Evolutionary conservation across 2,888 invertebrate genomes (phyloP).

Genomic region (Isotomurus palustris): DNA sequence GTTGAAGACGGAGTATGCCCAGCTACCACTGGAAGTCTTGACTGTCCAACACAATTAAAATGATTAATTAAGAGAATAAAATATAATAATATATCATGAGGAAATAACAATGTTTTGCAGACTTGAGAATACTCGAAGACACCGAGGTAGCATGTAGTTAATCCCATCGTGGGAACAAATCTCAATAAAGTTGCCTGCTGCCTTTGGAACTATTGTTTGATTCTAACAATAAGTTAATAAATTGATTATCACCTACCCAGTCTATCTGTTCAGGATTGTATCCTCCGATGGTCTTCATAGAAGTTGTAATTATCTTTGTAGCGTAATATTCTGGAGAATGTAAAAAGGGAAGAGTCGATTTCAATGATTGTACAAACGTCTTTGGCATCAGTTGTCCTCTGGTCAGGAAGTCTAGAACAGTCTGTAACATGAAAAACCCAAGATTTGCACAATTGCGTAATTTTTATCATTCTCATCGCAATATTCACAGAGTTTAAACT

Average conservation of each 20-base stretch:
- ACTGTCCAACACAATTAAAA: not conserved
- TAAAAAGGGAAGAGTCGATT: not conserved
- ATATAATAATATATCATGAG: not conserved
- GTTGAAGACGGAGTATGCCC: constrained; percentile 6
- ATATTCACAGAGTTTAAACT: not conserved
- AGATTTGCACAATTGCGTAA: too few species aligned
- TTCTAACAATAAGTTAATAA: too few species aligned
- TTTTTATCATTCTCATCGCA: not conserved
- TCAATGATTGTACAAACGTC: not conserved
- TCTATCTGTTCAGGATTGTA: constrained; percentile 11
- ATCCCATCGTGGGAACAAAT: too few species aligned
- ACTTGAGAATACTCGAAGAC: too few species aligned
- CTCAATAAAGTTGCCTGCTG: too few species aligned
- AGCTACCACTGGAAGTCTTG: constrained; percentile 4
- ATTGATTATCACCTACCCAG: constrained; percentile 2
- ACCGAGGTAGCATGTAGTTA: too few species aligned
- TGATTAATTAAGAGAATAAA: not conserved
- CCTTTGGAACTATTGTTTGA: too few species aligned
- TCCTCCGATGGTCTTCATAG: constrained; percentile 5
- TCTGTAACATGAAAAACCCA: too few species aligned
- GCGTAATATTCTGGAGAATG: constrained; percentile 3
- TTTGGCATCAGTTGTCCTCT: constrained; percentile 5
- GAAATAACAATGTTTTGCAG: too few species aligned
- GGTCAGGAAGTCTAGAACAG: constrained; percentile 1
- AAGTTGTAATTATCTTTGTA: not conserved